Base-by-base conservation (phyloP, 2,888 invertebrate genomes). In the Mongoloraphidia duomilia region DNA sequence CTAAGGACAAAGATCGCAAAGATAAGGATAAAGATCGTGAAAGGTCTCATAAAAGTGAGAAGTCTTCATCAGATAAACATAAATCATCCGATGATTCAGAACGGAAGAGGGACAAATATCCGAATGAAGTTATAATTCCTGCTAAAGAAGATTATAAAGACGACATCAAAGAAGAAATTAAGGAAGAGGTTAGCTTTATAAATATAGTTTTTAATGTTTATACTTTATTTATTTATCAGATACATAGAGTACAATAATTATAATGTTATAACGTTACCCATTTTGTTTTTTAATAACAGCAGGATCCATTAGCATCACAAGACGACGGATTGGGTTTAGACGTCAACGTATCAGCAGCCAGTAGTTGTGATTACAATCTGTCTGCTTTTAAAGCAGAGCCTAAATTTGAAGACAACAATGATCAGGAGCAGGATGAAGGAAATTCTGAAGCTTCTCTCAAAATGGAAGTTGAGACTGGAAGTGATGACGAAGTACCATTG, bases 401-500 rank as follows among this genome's bases (percentile, higher is more conserved):
- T 3, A 54, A 63, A 36, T 71, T 64, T 53, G 61, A 60, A 8
- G 47, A 54, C 33, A 41, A 14, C n/a, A n/a, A 65, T 8, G 62
- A 61, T 36, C 62, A 62, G 4, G 66, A 68, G 11, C 67, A 66
- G 10, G 71, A 68, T 40, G 64, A 62, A 50, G 60, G 61, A 9
- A 38, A 48, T n/a, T 54, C 53, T 2, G 47, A 52, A 12, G 49
- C 47, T 17, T 44, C 45, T 9, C 50, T 53, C 10, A 50, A 45
- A 33, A 52, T 48, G 57, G 63, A 50, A 41, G 56, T 59, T 41
- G 68, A 66, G 44, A 69, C 76, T 12, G 79, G 79, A 3, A 82
- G 80, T 54, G 84, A 85, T 55, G 85, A 85, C 62, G 86, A 89
- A 65, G 62, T 77, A 44, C 86, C 88, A 56, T 66, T 87, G 75